phyloP scores from a whole-genome alignment of 2,888 invertebrate genomes.

The Zygaena filipendulae region DNA sequence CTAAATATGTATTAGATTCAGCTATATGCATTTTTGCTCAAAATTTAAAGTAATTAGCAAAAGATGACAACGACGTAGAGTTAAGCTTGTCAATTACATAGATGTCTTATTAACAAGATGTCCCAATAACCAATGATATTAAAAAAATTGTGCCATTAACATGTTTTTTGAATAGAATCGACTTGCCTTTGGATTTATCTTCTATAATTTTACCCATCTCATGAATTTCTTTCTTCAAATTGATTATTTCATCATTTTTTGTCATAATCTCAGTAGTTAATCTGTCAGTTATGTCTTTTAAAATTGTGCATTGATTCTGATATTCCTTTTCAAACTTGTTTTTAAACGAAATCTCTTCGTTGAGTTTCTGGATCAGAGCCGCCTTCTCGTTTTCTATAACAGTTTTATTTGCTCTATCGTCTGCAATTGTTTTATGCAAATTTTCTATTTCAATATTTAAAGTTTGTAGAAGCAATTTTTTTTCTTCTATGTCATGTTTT shows the following conservation, averaged over 20 bases:
- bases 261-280: slow-evolving; percentile 22
- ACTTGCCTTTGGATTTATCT: slow-evolving; percentile 26
- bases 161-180: no score
- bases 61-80: no score
- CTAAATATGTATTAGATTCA: no score
- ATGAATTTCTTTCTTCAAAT: no score
- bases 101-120: no score
- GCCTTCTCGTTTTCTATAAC: slow-evolving; percentile 22
- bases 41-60: no score
- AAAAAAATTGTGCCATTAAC: no score
- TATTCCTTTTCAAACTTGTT: slow-evolving; percentile 27
- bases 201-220: slow-evolving; percentile 19
- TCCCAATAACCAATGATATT: no score
- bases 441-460: slow-evolving; percentile 23
- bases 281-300: slow-evolving; percentile 20
- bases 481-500: slow-evolving; percentile 19
- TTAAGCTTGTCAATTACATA: no score
- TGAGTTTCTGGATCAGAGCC: slow-evolving; percentile 20
- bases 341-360: slow-evolving; percentile 21
- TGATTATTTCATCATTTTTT: slow-evolving; percentile 18
- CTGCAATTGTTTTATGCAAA: slow-evolving; percentile 19
- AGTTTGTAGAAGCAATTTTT: slow-evolving; percentile 22
- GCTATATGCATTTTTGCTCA: no score
- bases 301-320: slow-evolving; percentile 21
- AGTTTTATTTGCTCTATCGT: slow-evolving; percentile 17